phyloP scores from a whole-genome alignment of 1,140 invertebrate genomes.

The Papilio helenus region DNA sequence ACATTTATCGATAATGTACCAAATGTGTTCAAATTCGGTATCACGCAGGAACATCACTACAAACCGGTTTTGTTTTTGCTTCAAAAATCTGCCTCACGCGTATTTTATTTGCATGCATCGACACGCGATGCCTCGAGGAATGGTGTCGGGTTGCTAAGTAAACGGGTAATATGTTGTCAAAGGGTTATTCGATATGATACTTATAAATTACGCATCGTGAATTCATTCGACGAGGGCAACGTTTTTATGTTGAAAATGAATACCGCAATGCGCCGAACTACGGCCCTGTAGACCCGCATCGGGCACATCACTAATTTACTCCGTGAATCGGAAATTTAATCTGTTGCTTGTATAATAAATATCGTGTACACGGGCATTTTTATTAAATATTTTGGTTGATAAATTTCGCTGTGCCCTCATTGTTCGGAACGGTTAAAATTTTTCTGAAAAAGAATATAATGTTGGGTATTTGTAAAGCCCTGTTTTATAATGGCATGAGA shows the following conservation, averaged over 20 bases:
- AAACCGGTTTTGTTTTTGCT: slow-evolving; percentile 43
- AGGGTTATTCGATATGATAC: slow-evolving; percentile 52
- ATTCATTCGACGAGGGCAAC: slow-evolving; percentile 44
- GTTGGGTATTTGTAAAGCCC: slow-evolving; percentile 3
- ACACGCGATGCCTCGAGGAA: slow-evolving; percentile 50
- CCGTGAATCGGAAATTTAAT: slow-evolving; percentile 39
- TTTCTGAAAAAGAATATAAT: neutral
- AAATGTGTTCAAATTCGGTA: neutral
- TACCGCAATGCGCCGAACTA: slow-evolving; percentile 41
- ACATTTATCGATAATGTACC: neutral
- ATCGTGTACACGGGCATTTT: slow-evolving; percentile 27
- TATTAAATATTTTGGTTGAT: slow-evolving; percentile 35
- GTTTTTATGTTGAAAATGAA: slow-evolving; percentile 45
- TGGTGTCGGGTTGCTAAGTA: slow-evolving; percentile 44
- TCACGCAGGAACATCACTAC: neutral
- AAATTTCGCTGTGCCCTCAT: slow-evolving; percentile 10
- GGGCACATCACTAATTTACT: slow-evolving; percentile 38
- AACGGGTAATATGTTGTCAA: slow-evolving; percentile 49
- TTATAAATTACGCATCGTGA: slow-evolving; percentile 49
- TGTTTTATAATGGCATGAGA: slow-evolving; percentile 14
- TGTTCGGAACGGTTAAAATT: slow-evolving; percentile 9
- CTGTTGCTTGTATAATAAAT: slow-evolving; percentile 34
- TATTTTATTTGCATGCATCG: slow-evolving; percentile 52
- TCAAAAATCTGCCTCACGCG: slow-evolving; percentile 51
- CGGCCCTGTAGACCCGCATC: slow-evolving; percentile 46